A percentile compares a stretch with the other conserved stretches of the same genome.
phyloP scores from a whole-genome alignment of 2,888 invertebrate species.

The Melieria picta region DNA sequence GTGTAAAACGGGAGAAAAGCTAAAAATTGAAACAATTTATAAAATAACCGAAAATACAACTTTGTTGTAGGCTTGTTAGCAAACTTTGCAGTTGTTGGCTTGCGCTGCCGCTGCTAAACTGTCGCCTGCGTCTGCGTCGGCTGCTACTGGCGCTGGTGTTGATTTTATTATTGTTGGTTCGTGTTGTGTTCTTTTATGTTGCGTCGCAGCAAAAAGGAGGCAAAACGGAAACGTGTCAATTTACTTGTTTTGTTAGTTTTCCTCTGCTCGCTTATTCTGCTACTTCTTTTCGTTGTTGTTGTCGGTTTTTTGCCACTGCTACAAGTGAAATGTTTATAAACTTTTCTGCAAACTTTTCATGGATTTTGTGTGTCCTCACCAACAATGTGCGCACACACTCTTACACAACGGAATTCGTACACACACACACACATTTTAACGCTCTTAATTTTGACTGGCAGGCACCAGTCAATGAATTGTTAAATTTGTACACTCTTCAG shows the following conservation, averaged over 20 bases:
- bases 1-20: not conserved
- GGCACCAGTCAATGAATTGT: constrained; percentile 12
- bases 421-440: too few species aligned
- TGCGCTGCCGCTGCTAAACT: constrained; percentile 1
- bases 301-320: not conserved
- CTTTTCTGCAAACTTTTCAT: too few species aligned
- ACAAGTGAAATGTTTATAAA: not conserved
- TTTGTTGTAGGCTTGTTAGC: constrained; percentile 17
- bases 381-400: too few species aligned
- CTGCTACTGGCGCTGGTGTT: constrained; percentile 15
- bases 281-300: not conserved
- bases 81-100: constrained; percentile 9
- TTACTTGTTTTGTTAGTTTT: constrained; percentile 20
- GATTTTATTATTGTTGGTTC: constrained; percentile 9
- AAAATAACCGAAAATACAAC: not conserved
- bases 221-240: constrained; percentile 23
- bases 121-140: constrained; percentile 23
- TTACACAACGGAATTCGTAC: too few species aligned
- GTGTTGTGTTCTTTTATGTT: constrained; percentile 19
- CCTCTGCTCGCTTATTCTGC: not conserved
- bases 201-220: not conserved
- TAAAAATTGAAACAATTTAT: constrained; percentile 1
- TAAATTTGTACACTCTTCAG: constrained; percentile 4
- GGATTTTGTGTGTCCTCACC: too few species aligned
- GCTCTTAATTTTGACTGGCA: too few species aligned